Evolutionary conservation across 1,140 invertebrate species (phyloP), one percentile per base, ranked within the genome.

Genomic region (Maniola jurtina): DNA sequence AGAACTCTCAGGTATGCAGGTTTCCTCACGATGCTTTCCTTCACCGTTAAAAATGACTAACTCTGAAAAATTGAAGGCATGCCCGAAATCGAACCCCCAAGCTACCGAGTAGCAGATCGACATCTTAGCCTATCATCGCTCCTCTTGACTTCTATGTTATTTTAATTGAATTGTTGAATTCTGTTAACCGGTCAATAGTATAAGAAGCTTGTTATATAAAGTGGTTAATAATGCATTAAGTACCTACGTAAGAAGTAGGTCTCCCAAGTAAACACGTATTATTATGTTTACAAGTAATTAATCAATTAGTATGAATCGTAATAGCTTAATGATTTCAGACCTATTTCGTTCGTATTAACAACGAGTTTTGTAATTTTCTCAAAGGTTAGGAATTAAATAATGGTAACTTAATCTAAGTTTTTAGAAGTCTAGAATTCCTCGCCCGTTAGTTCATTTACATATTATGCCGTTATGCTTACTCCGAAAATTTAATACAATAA

Each of bases 251-350:
- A 45, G 42, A 45, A 2, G 42, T 45, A 13, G 13, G n/a, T n/a
- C n/a, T n/a, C n/a, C n/a, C 13, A 36, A 45, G 13, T 35, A 48
- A 34, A 48, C 42, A 60, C 58, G 58, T 25, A 13, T 60, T 42
- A 48, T 60, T 59, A 35, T 48, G 33, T 13, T 35, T 10, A 34
- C 40, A 35, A 60, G 47, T 60, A 60, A 60, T 60, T 36, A 60
- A 45, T 9, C 13, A 13, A n/a, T 47, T 60, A 33, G 34, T 47
- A 47, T 34, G n/a, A 14, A 15, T 56, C 14, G 13, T 45, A 25
- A 59, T 13, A 59, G 45, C 10, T 36, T 52, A 15, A 9, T 52
- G 14, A 10, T 15, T 16, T 58, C n/a, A 15, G n/a, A 40, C 14
- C 4, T 15, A 40, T 11, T 25, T 25, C 25, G 4, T 25, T 25